Percentiles rank a stretch among this genome's conserved stretches.
These are phyloP conservation scores for Myotis vivesi DNA, from an alignment of 2,797 vertebrate genomes.

Conservation along the genomic window DNA sequence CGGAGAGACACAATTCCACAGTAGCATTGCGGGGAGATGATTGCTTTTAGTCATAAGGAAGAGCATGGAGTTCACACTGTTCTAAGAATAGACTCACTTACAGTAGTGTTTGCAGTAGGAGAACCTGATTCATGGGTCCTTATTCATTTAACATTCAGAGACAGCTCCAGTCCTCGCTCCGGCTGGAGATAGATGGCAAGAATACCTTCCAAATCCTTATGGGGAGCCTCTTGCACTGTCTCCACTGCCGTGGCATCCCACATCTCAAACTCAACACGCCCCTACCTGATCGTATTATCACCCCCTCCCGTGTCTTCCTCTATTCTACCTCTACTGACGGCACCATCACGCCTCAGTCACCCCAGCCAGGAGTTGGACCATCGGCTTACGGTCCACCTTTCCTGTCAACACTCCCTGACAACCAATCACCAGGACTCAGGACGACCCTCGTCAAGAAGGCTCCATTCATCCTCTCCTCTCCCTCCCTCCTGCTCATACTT, in stretches of 20 bases:
- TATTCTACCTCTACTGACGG: background rate
- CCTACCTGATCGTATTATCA: background rate
- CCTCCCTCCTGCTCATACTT: background rate
- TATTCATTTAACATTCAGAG: background rate
- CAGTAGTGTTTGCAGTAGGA: background rate
- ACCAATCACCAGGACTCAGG: background rate
- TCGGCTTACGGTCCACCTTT: background rate
- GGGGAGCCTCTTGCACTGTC: background rate
- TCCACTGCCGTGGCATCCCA: fast-evolving
- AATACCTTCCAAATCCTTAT: background rate
- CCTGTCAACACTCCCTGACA: background rate
- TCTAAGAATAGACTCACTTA: background rate
- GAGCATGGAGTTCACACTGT: background rate
- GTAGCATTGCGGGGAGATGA: background rate
- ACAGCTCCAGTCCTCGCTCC: background rate
- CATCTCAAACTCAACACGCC: background rate
- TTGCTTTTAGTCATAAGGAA: background rate
- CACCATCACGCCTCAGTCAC: background rate
- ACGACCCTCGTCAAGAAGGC: background rate
- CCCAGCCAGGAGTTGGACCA: background rate
- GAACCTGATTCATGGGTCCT: background rate
- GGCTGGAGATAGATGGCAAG: background rate
- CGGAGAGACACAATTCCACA: background rate
- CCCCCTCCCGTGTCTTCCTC: background rate
- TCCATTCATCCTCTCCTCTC: background rate